phyloP scores from a whole-genome alignment of 1,140 invertebrate species.

The Dufourea novaeangliae region DNA sequence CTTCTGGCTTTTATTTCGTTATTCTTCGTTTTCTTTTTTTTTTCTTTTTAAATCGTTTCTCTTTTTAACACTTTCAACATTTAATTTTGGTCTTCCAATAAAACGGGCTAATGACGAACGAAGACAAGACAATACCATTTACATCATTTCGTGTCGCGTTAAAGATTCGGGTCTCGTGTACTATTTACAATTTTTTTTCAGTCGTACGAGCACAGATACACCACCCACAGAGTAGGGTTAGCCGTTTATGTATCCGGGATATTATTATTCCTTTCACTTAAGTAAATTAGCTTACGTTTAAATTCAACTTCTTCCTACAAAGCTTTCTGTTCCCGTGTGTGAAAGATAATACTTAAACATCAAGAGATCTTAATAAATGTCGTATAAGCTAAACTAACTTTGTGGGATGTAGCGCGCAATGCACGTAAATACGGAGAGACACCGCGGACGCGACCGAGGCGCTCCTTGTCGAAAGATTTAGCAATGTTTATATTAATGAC shows the following conservation, averaged over 20 bases:
- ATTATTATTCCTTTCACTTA: conserved; percentile 56
- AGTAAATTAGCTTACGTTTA: conserved; percentile 55
- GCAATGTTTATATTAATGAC: conserved; percentile 19
- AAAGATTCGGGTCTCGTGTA: conserved; percentile 58
- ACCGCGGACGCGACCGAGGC: not conserved
- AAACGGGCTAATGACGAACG: conserved; percentile 59
- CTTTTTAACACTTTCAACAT: conserved; percentile 60
- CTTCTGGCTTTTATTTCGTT: conserved; percentile 51
- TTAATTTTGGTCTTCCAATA: conserved; percentile 64
- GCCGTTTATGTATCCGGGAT: conserved; percentile 39
- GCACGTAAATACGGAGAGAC: conserved; percentile 27
- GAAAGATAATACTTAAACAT: conserved; percentile 58
- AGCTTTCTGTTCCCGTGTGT: conserved; percentile 48
- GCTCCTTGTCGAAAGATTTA: conserved; percentile 13
- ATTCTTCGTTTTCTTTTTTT: conserved; percentile 31
- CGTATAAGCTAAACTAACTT: conserved; percentile 55
- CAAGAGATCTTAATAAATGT: conserved; percentile 59
- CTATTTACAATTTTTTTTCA: conserved; percentile 68
- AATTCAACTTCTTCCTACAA: conserved; percentile 37
- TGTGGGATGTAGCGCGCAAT: conserved; percentile 55
- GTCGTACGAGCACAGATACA: conserved; percentile 66
- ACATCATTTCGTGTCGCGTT: conserved; percentile 54
- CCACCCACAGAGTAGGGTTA: conserved; percentile 47
- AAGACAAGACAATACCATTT: conserved; percentile 59
- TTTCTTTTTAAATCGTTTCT: conserved; percentile 40